phyloP scores from a whole-genome alignment of 1,140 invertebrate species.

The Temnothorax longispinosus region DNA sequence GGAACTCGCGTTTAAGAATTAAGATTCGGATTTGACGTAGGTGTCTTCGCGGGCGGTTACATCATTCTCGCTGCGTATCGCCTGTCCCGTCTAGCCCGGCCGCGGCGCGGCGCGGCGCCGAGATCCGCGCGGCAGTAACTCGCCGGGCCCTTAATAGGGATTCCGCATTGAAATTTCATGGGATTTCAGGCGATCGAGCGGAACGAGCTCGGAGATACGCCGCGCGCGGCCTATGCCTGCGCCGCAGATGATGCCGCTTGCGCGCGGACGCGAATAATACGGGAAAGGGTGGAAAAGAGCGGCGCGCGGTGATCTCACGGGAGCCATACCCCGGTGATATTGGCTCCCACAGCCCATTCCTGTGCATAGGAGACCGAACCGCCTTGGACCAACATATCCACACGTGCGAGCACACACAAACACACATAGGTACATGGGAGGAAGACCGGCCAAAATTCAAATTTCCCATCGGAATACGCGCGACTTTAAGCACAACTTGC shows the following conservation, averaged over 20 bases:
- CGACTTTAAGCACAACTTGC: slow-evolving; percentile 74
- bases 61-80: slow-evolving; percentile 22
- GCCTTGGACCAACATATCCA: slow-evolving; percentile 64
- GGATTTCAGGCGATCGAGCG: slow-evolving; percentile 72
- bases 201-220: slow-evolving; percentile 66
- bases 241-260: slow-evolving; percentile 60
- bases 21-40: slow-evolving; percentile 18
- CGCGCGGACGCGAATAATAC: slow-evolving; percentile 73
- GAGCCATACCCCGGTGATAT: slow-evolving; percentile 76
- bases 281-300: slow-evolving; percentile 75
- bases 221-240: slow-evolving; percentile 41
- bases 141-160: slow-evolving; percentile 60
- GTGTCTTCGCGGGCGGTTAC: background rate
- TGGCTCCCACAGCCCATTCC: slow-evolving; percentile 77
- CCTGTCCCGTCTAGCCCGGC: background rate
- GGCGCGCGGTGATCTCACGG: slow-evolving; percentile 58
- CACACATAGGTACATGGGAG: background rate
- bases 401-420: background rate
- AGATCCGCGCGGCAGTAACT: slow-evolving; percentile 21
- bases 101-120: background rate
- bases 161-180: slow-evolving; percentile 73
- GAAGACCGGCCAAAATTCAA: slow-evolving; percentile 75
- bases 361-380: slow-evolving; percentile 71
- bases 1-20: background rate
- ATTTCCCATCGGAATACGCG: slow-evolving; percentile 74